Conservation (phyloP, 2,888 invertebrate species). For the Gymnocheta viridis region DNA sequence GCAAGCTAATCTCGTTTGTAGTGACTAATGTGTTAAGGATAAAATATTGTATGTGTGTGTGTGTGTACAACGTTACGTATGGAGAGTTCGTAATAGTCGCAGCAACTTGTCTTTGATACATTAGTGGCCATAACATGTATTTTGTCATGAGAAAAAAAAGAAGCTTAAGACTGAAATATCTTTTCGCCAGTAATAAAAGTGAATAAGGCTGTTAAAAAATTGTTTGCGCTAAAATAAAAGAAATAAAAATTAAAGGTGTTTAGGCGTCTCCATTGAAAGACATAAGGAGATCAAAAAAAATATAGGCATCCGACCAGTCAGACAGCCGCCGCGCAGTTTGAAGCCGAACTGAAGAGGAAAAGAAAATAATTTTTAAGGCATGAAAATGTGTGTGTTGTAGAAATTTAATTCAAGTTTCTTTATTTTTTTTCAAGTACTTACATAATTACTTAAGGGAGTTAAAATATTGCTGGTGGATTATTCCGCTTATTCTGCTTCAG, state of each 20-base stretch:
- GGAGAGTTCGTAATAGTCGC: not conserved
- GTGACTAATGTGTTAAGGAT: not conserved
- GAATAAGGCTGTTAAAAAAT: not conserved
- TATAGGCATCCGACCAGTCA: not conserved
- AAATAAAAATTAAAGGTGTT: slow-evolving; percentile 27
- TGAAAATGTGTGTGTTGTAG: not conserved
- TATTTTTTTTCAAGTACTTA: not conserved
- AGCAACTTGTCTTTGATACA: slow-evolving; percentile 37
- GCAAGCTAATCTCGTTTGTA: slow-evolving; percentile 9
- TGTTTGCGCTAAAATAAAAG: slow-evolving; percentile 9
- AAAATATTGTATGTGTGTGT: not conserved
- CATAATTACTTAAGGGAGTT: not conserved
- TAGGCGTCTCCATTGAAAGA: slow-evolving; percentile 39
- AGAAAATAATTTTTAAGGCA: not conserved
- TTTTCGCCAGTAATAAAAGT: not conserved
- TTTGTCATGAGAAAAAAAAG: slow-evolving; percentile 31
- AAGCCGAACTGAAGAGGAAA: not conserved
- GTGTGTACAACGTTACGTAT: not conserved
- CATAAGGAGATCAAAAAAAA: not conserved
- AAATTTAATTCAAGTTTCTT: not conserved
- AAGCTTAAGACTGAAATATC: not conserved
- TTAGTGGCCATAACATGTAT: slow-evolving; percentile 47
- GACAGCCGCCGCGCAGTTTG: slow-evolving; percentile 1
- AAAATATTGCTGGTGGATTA: not conserved
- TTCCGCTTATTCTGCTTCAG: too few relatives aligned